Evolutionary conservation across 2,888 invertebrate genomes (phyloP), one percentile per base, ranked within the genome.

Genomic region (Hemicrepidius hirtus): DNA sequence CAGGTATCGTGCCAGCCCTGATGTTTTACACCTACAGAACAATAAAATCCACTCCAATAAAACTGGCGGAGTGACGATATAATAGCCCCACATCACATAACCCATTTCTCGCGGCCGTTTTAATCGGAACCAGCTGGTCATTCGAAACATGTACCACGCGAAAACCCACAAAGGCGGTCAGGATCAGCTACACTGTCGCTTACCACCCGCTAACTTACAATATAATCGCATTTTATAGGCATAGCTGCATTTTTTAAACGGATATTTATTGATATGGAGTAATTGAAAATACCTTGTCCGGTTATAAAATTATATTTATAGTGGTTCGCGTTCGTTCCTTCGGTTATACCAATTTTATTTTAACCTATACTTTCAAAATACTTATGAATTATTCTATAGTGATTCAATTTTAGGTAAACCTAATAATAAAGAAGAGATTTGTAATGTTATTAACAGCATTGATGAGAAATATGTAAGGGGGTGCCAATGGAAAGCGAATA

Each of bases 1-100:
- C 81, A 75, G 81, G 81, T 75, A 77, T 76, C 80, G 77, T 77
- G 79, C 80, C 78, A 77, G 79, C 76, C 78, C 75, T 75, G 80
- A 79, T 79, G 83, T 82, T 84, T 84, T 83, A 83, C 84, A 82
- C 84, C 84, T 84, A 82, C 82, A 78, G 81, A 80, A 82, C 80
- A 83, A 84, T 84, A 81, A 83, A 83, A 84, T 83, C 82, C 77
- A 77, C 79, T 82, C 78, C 80, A 82, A 83, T 83, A 82, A 84
- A 84, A 80, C 80, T 77, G 80, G 77, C 77, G 75, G 73, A 79
- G 79, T 80, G 79, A 81, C 80, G 80, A 81, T 80, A 78, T 81
- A 80, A 80, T 76, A 74, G 73, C 71, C 62, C 68, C 50, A 63
- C 69, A 77, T 77, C 77, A 74, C 74, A 72, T 62, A 71, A 64